Conservation (phyloP, 1,140 invertebrate genomes). For the Tachypleus tridentatus region DNA sequence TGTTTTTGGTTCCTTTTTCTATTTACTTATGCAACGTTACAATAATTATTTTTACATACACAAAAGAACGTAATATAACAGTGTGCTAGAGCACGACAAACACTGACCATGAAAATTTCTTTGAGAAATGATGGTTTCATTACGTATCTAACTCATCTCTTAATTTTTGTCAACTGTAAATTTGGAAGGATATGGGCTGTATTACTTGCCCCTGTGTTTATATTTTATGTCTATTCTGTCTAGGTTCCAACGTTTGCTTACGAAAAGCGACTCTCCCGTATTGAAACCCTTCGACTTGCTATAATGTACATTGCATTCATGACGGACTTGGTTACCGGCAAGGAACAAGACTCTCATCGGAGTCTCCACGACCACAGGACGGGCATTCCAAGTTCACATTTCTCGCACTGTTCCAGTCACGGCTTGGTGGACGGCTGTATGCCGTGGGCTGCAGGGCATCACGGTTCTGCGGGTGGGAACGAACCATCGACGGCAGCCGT, state of each 20-base stretch:
- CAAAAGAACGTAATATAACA: too few relatives aligned
- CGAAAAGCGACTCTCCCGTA: constrained; percentile 92
- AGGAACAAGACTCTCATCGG: not conserved
- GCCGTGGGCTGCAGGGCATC: too few relatives aligned
- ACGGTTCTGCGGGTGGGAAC: too few relatives aligned
- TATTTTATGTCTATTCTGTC: not conserved
- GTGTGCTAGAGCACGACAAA: too few relatives aligned
- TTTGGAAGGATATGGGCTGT: not conserved
- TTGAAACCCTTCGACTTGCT: constrained; percentile 90
- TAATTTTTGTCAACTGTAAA: not conserved
- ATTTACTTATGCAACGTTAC: too few relatives aligned
- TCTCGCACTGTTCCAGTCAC: too few relatives aligned
- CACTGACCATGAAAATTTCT: not conserved
- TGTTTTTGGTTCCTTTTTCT: too few relatives aligned
- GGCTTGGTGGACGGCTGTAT: too few relatives aligned
- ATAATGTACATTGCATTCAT: constrained; percentile 99
- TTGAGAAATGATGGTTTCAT: not conserved
- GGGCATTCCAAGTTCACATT: too few relatives aligned
- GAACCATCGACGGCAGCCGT: too few relatives aligned
- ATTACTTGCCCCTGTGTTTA: not conserved
- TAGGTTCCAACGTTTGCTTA: constrained; percentile 96
- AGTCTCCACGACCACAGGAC: constrained; percentile 2
- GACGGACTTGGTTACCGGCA: constrained; percentile 53
- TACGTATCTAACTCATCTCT: not conserved
- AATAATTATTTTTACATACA: too few relatives aligned